A percentile compares a stretch with the other conserved stretches of the same genome.
These are phyloP conservation scores for Craniophora ligustri DNA, from an alignment of 2,888 invertebrate genomes.

Conservation along the genomic window DNA sequence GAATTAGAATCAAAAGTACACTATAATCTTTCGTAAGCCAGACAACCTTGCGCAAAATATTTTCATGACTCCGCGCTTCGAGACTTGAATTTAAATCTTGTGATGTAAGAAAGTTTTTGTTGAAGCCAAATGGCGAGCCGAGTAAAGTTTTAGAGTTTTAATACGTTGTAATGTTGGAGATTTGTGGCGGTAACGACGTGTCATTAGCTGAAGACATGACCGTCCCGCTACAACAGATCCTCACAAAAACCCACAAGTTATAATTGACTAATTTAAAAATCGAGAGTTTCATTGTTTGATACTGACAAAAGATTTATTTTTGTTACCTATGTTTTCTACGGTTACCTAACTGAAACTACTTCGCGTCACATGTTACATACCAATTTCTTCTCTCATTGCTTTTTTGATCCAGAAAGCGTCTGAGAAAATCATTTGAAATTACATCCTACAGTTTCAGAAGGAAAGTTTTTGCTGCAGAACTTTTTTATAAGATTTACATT, in stretches of 20 bases:
- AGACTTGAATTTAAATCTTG: constrained; percentile 84
- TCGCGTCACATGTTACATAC: constrained; percentile 4
- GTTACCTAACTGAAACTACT: background rate
- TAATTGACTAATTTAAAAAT: constrained; percentile 70
- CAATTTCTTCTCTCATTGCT: constrained; percentile 13
- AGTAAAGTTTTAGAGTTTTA: constrained; percentile 86
- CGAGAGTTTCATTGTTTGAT: constrained; percentile 60
- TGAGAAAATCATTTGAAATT: constrained; percentile 23
- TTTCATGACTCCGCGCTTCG: constrained; percentile 63
- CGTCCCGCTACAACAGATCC: constrained; percentile 44
- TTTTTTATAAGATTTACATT: constrained; percentile 30
- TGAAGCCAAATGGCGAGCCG: constrained; percentile 79
- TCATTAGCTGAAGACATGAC: constrained; percentile 81
- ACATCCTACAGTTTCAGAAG: constrained; percentile 13
- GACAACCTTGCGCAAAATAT: constrained; percentile 56
- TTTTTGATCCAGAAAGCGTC: constrained; percentile 16
- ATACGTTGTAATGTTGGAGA: constrained; percentile 86
- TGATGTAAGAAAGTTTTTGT: constrained; percentile 87
- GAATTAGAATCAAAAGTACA: constrained; percentile 33
- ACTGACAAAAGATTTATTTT: constrained; percentile 40
- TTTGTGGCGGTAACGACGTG: constrained; percentile 84
- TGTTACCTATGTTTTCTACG: constrained; percentile 18
- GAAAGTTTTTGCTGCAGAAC: constrained; percentile 32
- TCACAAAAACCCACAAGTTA: constrained; percentile 67
- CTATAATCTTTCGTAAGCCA: constrained; percentile 50